These are phyloP conservation scores for Neodiprion virginianus DNA, from an alignment of 1,140 invertebrate genomes.

Conservation along the genomic window DNA sequence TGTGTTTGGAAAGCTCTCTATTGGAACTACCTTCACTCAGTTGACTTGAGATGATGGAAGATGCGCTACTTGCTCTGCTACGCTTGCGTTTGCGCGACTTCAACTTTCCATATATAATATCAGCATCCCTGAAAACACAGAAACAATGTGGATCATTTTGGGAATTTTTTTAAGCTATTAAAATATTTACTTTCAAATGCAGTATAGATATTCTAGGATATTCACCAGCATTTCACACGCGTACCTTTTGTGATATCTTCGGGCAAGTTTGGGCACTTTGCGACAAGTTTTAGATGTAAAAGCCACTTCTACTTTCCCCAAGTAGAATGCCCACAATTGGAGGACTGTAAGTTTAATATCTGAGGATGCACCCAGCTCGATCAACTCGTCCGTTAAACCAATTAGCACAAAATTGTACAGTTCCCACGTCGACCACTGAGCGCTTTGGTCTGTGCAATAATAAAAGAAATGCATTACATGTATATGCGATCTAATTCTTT, in stretches of 20 bases:
- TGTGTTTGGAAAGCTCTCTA: slow-evolving; percentile 42
- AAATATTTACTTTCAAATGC: not conserved
- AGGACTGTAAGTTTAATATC: slow-evolving; percentile 66
- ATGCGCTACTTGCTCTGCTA: slow-evolving; percentile 27
- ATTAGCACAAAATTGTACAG: slow-evolving; percentile 70
- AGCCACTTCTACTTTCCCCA: slow-evolving; percentile 67
- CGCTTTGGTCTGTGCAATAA: slow-evolving; percentile 33
- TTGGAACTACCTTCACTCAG: slow-evolving; percentile 34
- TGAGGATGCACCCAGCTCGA: slow-evolving; percentile 64
- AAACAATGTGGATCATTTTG: slow-evolving; percentile 22
- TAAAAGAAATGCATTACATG: slow-evolving; percentile 19
- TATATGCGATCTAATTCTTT: slow-evolving; percentile 18
- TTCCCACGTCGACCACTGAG: slow-evolving; percentile 70
- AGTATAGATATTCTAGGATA: too few species aligned
- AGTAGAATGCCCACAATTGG: slow-evolving; percentile 71
- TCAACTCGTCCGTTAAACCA: slow-evolving; percentile 67
- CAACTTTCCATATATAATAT: slow-evolving; percentile 61
- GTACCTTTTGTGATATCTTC: slow-evolving; percentile 60
- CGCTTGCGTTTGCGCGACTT: slow-evolving; percentile 36
- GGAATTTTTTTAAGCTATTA: slow-evolving; percentile 11
- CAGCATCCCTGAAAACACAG: slow-evolving; percentile 58
- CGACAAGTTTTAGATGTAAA: slow-evolving; percentile 61
- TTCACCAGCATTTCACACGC: slow-evolving; percentile 17
- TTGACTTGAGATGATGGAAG: slow-evolving; percentile 35
- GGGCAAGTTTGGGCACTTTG: slow-evolving; percentile 62